phyloP scores from a whole-genome alignment of 2,888 invertebrate species.

The Empis livida region DNA sequence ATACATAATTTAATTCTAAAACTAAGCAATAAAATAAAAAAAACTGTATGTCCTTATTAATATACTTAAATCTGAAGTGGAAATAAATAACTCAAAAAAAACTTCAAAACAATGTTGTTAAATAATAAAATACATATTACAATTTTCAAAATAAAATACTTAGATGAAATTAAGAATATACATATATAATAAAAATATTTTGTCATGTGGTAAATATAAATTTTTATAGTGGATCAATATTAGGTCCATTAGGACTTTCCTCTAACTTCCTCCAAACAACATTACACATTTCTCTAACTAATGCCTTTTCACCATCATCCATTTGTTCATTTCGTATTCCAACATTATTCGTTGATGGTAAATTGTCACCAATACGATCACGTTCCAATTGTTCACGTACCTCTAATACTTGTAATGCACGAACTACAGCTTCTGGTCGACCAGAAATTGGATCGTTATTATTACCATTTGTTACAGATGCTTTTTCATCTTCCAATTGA shows the following conservation, averaged over 20 bases:
- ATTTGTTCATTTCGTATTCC: slow-evolving; percentile 41
- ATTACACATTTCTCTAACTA: slow-evolving; percentile 93
- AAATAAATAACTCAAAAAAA: no score
- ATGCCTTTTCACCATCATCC: slow-evolving; percentile 81
- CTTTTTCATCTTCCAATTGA: slow-evolving; percentile 68
- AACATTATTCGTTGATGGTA: not conserved
- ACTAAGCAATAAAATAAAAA: no score
- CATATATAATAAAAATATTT: no score
- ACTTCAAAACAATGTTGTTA: no score
- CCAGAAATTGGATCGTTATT: slow-evolving; percentile 40
- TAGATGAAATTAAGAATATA: no score
- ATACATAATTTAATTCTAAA: no score
- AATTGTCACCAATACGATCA: slow-evolving; percentile 39
- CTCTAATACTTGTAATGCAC: slow-evolving; percentile 84
- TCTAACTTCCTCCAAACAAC: slow-evolving; percentile 86
- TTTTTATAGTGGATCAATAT: not conserved
- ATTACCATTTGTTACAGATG: slow-evolving; percentile 16
- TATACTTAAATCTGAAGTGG: no score
- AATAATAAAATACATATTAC: no score
- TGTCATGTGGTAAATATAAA: no score
- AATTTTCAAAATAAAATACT: no score
- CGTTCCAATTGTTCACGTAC: slow-evolving; percentile 77
- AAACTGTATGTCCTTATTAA: no score
- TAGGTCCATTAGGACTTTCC: slow-evolving; percentile 54
- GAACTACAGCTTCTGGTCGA: slow-evolving; percentile 82